Percentiles rank a stretch among this genome's conserved stretches.
phyloP scores from a whole-genome alignment of 2,797 vertebrate genomes.

The Pseudochromis fuscus region DNA sequence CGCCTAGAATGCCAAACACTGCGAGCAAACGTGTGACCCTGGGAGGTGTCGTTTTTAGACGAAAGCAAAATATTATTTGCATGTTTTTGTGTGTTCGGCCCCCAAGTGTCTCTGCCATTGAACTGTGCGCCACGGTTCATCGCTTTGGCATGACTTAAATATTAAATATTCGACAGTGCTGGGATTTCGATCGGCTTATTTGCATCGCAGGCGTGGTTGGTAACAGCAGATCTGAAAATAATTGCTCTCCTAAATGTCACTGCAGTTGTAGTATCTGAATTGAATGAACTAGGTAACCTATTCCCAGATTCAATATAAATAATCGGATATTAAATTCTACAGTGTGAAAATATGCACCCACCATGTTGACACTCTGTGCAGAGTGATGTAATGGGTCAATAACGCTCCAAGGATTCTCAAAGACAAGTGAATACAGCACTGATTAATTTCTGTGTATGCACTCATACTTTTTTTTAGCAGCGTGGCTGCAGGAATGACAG shows the following conservation, averaged over 20 bases:
- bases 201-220: slow-evolving; percentile 47
- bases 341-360: slow-evolving; percentile 24
- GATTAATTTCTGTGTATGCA: slow-evolving; percentile 3
- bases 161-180: slow-evolving; percentile 44
- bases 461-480: background rate
- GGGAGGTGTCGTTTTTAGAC: slow-evolving; percentile 39
- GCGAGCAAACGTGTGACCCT: slow-evolving; percentile 52
- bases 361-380: slow-evolving; percentile 7
- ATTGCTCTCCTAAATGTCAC: slow-evolving; percentile 74
- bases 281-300: slow-evolving; percentile 63
- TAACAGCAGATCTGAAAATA: slow-evolving; percentile 66
- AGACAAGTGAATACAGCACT: background rate
- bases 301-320: slow-evolving; percentile 59
- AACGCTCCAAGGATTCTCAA: slow-evolving; percentile 32
- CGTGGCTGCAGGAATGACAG: too few relatives aligned
- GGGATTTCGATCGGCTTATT: slow-evolving; percentile 60
- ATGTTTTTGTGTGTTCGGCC: slow-evolving; percentile 11
- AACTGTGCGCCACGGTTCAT: slow-evolving; percentile 36
- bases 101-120: slow-evolving; percentile 8
- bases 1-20: slow-evolving; percentile 70
- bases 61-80: slow-evolving; percentile 47
- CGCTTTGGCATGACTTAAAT: slow-evolving; percentile 31
- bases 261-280: slow-evolving; percentile 56
- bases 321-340: slow-evolving; percentile 54
- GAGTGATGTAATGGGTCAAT: slow-evolving; percentile 48